Percentiles rank a stretch among this genome's conserved stretches.
phyloP scores from a whole-genome alignment of 2,888 invertebrate genomes.

The Laspeyria flexula region DNA sequence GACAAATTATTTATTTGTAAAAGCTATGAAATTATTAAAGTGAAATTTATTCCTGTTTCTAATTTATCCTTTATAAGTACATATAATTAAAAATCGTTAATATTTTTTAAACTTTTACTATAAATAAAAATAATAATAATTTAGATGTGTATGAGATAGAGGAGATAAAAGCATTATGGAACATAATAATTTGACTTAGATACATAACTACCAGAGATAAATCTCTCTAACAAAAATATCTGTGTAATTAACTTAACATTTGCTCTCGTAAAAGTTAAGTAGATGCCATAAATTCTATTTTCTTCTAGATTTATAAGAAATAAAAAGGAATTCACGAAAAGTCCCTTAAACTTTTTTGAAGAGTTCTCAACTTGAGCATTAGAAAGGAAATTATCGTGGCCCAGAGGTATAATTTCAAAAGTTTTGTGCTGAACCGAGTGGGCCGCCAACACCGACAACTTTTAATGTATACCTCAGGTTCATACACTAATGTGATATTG shows the following conservation, averaged over 20 bases:
- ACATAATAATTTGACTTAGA: constrained; percentile 10
- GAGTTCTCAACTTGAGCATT: constrained; percentile 69
- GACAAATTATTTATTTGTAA: too few species aligned
- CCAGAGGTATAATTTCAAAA: constrained; percentile 70
- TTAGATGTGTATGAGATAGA: too few species aligned
- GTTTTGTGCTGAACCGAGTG: constrained; percentile 54
- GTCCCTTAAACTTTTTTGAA: constrained; percentile 61
- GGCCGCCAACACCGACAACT: constrained; percentile 47
- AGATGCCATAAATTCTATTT: constrained; percentile 64
- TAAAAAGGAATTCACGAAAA: constrained; percentile 61
- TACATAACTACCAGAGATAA: constrained; percentile 26
- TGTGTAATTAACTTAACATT: constrained; percentile 47
- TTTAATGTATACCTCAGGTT: constrained; percentile 46
- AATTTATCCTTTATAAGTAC: too few species aligned
- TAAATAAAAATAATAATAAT: too few species aligned
- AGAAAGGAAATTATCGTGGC: constrained; percentile 74
- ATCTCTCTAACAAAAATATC: constrained; percentile 31
- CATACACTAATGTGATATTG: constrained; percentile 27
- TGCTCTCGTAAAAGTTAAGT: constrained; percentile 50
- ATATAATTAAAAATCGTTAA: too few species aligned
- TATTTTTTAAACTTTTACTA: too few species aligned
- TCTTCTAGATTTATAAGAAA: constrained; percentile 65
- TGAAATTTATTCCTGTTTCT: too few species aligned
- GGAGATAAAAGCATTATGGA: constrained; percentile 3
- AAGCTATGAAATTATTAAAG: too few species aligned